Evolutionary conservation across 2,113 vertebrate genomes (phyloP).

Genomic region (Gulo gulo): DNA sequence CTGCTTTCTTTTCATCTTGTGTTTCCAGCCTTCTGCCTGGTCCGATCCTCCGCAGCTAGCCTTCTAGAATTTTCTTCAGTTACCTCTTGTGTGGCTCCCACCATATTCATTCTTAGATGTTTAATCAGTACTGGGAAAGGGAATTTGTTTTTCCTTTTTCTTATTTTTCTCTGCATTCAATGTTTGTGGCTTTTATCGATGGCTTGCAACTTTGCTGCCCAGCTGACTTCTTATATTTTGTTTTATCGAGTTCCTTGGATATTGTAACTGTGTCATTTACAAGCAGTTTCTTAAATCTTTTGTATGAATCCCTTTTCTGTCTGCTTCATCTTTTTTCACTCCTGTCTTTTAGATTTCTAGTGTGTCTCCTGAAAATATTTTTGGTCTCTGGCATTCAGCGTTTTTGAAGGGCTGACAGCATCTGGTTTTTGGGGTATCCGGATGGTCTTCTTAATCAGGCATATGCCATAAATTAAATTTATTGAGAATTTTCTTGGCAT

Average conservation of each 20-base stretch:
- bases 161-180: not conserved
- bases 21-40: not conserved
- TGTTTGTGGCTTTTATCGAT: not conserved
- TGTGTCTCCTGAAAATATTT: not conserved
- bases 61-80: not conserved
- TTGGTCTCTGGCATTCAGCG: not conserved
- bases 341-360: not conserved
- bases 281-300: not conserved
- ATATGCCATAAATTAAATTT: not conserved
- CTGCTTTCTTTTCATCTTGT: not conserved
- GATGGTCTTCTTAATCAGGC: accelerated
- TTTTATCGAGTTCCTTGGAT: not conserved
- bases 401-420: accelerated
- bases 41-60: not conserved
- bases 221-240: not conserved
- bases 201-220: not conserved
- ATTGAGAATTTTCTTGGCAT: not conserved
- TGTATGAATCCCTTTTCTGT: accelerated
- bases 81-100: not conserved
- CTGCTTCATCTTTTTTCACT: not conserved
- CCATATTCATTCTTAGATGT: not conserved
- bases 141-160: not conserved
- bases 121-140: not conserved
- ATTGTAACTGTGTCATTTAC: not conserved
- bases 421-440: no score